A percentile compares a stretch with the other conserved stretches of the same genome.
phyloP scores from a whole-genome alignment of 2,797 vertebrate species.

The Percopsis omiscomaycus region DNA sequence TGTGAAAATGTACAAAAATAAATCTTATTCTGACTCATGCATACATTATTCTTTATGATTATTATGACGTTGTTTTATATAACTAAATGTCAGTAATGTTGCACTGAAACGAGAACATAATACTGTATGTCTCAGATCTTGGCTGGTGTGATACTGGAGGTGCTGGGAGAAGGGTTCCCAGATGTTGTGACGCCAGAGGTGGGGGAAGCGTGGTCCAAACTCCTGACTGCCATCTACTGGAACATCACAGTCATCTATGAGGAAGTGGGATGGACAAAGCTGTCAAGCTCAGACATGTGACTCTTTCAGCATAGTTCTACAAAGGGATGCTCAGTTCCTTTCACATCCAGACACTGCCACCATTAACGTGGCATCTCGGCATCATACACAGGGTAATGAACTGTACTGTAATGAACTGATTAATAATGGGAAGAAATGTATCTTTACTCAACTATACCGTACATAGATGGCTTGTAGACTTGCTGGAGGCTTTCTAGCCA shows the following conservation, averaged over 20 bases:
- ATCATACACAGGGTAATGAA: neutral
- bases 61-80: too few relatives aligned
- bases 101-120: neutral
- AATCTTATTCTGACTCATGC: too few relatives aligned
- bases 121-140: conserved; percentile 79
- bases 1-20: too few relatives aligned
- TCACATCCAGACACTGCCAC: conserved; percentile 12
- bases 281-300: conserved; percentile 70
- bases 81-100: neutral
- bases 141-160: conserved; percentile 88
- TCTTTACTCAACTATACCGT: conserved; percentile 17
- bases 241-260: conserved; percentile 82
- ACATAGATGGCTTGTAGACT: conserved; percentile 19
- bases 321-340: neutral
- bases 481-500: conserved; percentile 13
- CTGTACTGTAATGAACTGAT: conserved; percentile 14
- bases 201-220: conserved; percentile 88
- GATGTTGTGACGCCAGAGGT: conserved; percentile 84
- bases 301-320: conserved; percentile 2
- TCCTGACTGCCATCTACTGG: conserved; percentile 81
- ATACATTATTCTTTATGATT: too few relatives aligned
- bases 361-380: neutral
- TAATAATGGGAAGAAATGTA: conserved; percentile 13
- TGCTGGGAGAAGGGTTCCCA: conserved; percentile 84
- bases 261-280: conserved; percentile 87